These are phyloP conservation scores for Drosophila infuscata DNA, from an alignment of 2,888 invertebrate genomes.

Conservation along the genomic window DNA sequence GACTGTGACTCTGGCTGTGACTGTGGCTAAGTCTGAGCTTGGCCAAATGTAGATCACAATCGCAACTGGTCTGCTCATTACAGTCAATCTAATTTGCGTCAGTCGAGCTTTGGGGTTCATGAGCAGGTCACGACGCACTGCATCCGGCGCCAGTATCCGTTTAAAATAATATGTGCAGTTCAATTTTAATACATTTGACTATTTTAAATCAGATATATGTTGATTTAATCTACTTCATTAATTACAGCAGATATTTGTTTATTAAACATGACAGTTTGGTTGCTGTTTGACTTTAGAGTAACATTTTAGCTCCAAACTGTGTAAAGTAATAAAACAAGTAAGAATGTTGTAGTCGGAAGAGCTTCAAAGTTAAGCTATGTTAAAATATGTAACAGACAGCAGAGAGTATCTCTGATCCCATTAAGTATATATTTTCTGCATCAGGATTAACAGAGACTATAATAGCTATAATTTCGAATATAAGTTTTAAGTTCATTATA, in stretches of 20 bases:
- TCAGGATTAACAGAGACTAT: neutral
- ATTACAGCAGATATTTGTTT: neutral
- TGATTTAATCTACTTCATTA: neutral
- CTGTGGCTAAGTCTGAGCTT: constrained; percentile 10
- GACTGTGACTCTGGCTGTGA: neutral
- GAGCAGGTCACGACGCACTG: constrained; percentile 63
- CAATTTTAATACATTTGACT: neutral
- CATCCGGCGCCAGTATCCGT: constrained; percentile 68
- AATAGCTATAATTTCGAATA: neutral
- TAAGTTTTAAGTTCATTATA: neutral
- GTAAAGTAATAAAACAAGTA: neutral
- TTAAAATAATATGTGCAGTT: neutral
- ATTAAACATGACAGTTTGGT: neutral
- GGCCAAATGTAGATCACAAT: constrained; percentile 57
- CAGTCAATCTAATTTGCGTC: constrained; percentile 80
- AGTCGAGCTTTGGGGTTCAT: constrained; percentile 52
- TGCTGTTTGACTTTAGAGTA: neutral
- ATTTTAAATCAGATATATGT: neutral
- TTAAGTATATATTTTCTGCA: neutral
- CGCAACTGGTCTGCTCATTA: constrained; percentile 72
- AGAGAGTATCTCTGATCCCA: neutral
- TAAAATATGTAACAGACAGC: neutral
- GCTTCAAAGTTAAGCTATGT: neutral
- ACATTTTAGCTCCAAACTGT: neutral
- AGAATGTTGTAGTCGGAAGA: no score